phyloP scores from a whole-genome alignment of 1,140 invertebrate genomes.

The Bombus cullumanus region DNA sequence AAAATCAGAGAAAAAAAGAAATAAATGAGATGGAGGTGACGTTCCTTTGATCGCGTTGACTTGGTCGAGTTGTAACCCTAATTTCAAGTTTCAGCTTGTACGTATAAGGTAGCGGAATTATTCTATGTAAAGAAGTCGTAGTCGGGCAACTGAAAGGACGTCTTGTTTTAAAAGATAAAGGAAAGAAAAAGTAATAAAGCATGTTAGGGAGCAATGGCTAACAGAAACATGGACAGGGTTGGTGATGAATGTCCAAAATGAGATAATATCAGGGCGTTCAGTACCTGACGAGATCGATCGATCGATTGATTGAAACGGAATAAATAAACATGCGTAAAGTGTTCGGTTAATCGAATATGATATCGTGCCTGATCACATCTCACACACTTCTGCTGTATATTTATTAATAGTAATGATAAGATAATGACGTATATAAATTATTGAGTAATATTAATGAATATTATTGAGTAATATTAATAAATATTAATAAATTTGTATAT shows the following conservation, averaged over 20 bases:
- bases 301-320: constrained; percentile 29
- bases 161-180: background rate
- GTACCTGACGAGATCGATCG: background rate
- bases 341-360: constrained; percentile 60
- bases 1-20: constrained; percentile 34
- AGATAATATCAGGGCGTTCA: background rate
- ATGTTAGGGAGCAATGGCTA: constrained; percentile 3
- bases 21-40: constrained; percentile 42
- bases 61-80: constrained; percentile 41
- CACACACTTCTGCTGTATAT: constrained; percentile 57
- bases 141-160: background rate
- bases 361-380: constrained; percentile 34
- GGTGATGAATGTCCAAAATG: background rate
- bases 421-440: constrained; percentile 65
- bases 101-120: background rate
- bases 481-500: constrained; percentile 62
- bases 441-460: constrained; percentile 54
- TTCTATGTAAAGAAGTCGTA: background rate
- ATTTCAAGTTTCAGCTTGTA: constrained; percentile 25
- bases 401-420: constrained; percentile 64
- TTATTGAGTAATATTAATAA: constrained; percentile 64
- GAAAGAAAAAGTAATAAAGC: background rate
- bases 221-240: background rate
- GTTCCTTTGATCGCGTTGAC: constrained; percentile 64
- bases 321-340: background rate